Conservation (phyloP, 1,140 invertebrate genomes). For the Eriocheir sinensis region DNA sequence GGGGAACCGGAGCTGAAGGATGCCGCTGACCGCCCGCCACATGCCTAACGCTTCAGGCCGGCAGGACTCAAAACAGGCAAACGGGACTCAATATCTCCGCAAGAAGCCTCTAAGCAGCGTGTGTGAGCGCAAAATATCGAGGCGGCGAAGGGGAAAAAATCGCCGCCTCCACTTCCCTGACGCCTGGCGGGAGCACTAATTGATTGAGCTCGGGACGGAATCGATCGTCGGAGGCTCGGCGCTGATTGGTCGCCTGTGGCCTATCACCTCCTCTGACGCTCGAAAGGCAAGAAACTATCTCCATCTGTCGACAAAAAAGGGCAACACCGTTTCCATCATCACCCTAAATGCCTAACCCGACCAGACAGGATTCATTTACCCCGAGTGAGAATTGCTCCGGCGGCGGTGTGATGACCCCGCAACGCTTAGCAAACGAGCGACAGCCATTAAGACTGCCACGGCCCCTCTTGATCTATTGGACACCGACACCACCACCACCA, state of each 20-base stretch:
- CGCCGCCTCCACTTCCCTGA: conserved; percentile 59
- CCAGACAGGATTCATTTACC: conserved; percentile 77
- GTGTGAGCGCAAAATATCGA: neutral
- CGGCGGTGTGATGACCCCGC: conserved; percentile 71
- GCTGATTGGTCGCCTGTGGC: conserved; percentile 73
- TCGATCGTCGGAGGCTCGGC: conserved; percentile 66
- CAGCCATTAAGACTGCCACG: conserved; percentile 69
- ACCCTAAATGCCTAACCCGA: conserved; percentile 77
- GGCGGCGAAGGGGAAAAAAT: conserved; percentile 44
- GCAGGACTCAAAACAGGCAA: neutral
- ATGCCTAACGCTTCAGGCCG: neutral
- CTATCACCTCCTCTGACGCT: conserved; percentile 72
- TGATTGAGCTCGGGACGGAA: conserved; percentile 75
- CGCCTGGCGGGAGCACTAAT: conserved; percentile 74
- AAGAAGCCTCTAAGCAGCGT: neutral
- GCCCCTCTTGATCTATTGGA: conserved; percentile 69
- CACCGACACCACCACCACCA: conserved; percentile 50
- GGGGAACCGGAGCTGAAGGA: conserved; percentile 62
- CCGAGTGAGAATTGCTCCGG: conserved; percentile 75
- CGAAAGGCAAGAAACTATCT: conserved; percentile 76
- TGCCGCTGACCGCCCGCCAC: neutral
- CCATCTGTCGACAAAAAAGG: conserved; percentile 78
- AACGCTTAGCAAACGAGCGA: conserved; percentile 74
- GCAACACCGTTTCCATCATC: conserved; percentile 76
- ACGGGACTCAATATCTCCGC: neutral